These are phyloP conservation scores for Acanthopleura granulata DNA, from an alignment of 2,888 invertebrate species.

Conservation along the genomic window DNA sequence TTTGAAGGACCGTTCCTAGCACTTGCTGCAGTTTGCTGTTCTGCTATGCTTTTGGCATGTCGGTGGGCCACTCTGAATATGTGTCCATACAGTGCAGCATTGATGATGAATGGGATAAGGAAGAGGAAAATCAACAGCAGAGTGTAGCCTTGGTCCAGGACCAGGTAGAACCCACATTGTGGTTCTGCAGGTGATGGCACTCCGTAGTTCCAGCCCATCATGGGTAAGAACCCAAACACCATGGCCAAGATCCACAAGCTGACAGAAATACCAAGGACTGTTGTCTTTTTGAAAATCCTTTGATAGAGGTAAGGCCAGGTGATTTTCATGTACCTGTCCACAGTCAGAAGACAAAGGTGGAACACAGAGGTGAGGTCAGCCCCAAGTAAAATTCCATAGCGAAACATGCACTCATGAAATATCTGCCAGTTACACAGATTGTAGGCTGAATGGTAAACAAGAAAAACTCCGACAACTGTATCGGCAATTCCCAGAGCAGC, in stretches of 20 bases:
- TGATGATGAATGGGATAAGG: conserved; percentile 38
- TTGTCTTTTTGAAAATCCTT: conserved; percentile 34
- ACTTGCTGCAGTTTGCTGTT: conserved; percentile 27
- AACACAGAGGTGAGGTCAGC: conserved; percentile 39
- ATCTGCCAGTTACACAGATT: conserved; percentile 49
- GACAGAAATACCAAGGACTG: conserved; percentile 30
- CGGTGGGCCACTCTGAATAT: conserved; percentile 38
- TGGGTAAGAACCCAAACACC: conserved; percentile 38
- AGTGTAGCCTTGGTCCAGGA: conserved; percentile 33
- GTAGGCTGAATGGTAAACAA: conserved; percentile 45
- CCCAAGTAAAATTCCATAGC: conserved; percentile 39
- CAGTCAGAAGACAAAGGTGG: conserved; percentile 37
- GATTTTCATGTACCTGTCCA: conserved; percentile 46
- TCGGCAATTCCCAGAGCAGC: conserved; percentile 45
- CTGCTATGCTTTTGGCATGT: conserved; percentile 37
- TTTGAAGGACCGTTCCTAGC: not conserved
- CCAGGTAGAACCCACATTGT: conserved; percentile 42
- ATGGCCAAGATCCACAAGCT: conserved; percentile 38
- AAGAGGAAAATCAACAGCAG: conserved; percentile 35
- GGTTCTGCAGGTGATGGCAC: conserved; percentile 25
- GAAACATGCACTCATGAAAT: conserved; percentile 37
- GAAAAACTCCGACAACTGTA: conserved; percentile 39
- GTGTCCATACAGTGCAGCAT: conserved; percentile 38
- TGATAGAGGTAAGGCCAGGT: conserved; percentile 37
- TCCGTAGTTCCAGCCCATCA: conserved; percentile 37